Conservation (phyloP, 2,797 vertebrate genomes). For the Artibeus lituratus region DNA sequence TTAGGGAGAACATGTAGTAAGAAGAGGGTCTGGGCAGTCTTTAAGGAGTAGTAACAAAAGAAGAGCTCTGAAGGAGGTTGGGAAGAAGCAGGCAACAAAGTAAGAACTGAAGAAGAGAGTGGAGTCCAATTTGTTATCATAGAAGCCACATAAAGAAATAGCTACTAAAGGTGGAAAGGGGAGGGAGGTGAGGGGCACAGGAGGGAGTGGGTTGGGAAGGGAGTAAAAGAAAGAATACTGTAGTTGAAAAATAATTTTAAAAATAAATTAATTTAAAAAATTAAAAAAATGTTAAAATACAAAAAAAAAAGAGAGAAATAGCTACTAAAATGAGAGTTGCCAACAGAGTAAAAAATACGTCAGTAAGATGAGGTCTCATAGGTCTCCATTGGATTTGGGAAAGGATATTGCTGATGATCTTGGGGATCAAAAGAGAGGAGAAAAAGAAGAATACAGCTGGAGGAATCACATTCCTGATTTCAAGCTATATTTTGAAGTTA, state of each 20-base stretch:
- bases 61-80: neutral
- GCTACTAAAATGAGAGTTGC: neutral
- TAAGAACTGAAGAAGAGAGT: neutral
- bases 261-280: too few species aligned
- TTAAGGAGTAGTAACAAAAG: neutral
- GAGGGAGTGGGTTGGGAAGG: too few species aligned
- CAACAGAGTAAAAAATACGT: constrained; percentile 13
- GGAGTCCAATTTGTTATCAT: neutral
- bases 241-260: too few species aligned
- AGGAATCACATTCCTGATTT: neutral
- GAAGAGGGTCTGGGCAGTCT: neutral
- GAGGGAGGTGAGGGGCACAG: too few species aligned
- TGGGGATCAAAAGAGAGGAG: neutral
- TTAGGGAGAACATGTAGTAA: neutral
- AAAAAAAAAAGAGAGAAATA: too few species aligned
- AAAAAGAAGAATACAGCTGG: neutral
- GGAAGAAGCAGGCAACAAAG: neutral
- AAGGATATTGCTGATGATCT: neutral
- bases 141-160: constrained; percentile 22
- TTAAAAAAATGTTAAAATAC: too few species aligned
- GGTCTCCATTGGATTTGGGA: neutral
- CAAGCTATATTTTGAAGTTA: neutral
- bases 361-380: neutral
- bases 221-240: too few species aligned
- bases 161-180: too few species aligned